Base-by-base conservation (phyloP, 2,888 invertebrate species). In the Strigamia maritima region DNA sequence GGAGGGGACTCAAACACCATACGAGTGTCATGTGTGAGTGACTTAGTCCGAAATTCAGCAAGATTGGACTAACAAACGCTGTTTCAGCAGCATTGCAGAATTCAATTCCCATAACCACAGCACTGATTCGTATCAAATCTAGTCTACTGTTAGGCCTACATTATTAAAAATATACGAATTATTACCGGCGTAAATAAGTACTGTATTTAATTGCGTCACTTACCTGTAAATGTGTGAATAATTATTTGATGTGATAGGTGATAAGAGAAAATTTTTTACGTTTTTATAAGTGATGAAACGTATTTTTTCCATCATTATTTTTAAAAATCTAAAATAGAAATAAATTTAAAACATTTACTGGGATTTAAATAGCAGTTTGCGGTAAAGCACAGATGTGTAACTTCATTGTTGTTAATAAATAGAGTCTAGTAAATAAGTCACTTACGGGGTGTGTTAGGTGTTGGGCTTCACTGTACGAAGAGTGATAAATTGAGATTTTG, bases 11-110 rank as follows among this genome's bases (percentile, higher is more conserved):
- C 26, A 97, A 86, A 2, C 96, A 96, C 97, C 97, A 98, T 31
- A 97, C 95, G 79, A 97, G 87, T 0, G 97, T 97, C 96, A 97
- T 97, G 84, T 94, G 93, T 82, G 93, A 91, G 85, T 97, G 95
- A 80, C 94, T 92, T 0, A 97, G 94, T 6, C 97, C 87, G 82
- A 97, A 94, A 87, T 95, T 94, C 3, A 97, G 89, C 16, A 98
- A 88, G 0, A 95, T 96, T 1, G 98, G 97, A 0, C 95, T 97
- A 0, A 97, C 97, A 86, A 97, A 97, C 0, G 97, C 97, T 0
- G 97, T 98, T 87, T 98, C 97, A 0, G 97, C 97, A 0, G 98
- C 96, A 85, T 98, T 98, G 0, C 97, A 96, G 87, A 98, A 95
- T 86, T 98, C 97, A 80, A 98, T 97, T 1, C 98, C 97, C 93